Evolutionary conservation across 2,113 vertebrate species (phyloP).

Genomic region (Penelope pileata): DNA sequence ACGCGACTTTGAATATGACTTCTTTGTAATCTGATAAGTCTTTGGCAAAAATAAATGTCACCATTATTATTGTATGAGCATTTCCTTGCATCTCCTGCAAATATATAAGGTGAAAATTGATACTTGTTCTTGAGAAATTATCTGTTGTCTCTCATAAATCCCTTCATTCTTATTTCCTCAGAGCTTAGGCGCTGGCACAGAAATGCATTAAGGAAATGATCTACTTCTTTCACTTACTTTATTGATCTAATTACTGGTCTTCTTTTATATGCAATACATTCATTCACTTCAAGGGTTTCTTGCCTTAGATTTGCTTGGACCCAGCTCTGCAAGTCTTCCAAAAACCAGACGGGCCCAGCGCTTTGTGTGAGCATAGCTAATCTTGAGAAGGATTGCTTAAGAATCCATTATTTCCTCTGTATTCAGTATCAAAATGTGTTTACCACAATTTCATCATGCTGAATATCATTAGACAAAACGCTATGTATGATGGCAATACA

Average conservation of each 20-base stretch:
- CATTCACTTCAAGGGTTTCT: conserved; percentile 1
- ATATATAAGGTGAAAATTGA: not conserved
- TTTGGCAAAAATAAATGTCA: conserved; percentile 7
- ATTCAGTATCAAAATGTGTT: not conserved
- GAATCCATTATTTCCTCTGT: not conserved
- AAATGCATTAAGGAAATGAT: conserved; percentile 47
- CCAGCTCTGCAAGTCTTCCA: not conserved
- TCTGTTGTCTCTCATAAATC: conserved; percentile 7
- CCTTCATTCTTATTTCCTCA: conserved; percentile 21
- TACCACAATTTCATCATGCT: not conserved
- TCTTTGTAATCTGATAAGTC: not conserved
- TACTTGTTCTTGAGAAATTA: conserved; percentile 25
- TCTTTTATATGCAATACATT: not conserved
- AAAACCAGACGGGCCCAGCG: not conserved
- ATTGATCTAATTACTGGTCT: not conserved
- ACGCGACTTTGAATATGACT: too few relatives aligned
- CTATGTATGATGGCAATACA: not conserved
- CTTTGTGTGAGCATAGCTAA: not conserved
- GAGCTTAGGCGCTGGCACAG: conserved; percentile 19
- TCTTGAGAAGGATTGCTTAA: not conserved
- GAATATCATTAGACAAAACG: not conserved
- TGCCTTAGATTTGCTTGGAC: not conserved
- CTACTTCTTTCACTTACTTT: conserved; percentile 35
- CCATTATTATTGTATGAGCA: not conserved
- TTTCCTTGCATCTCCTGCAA: not conserved